phyloP scores from a whole-genome alignment of 2,888 invertebrate species.

The Eupithecia inturbata region DNA sequence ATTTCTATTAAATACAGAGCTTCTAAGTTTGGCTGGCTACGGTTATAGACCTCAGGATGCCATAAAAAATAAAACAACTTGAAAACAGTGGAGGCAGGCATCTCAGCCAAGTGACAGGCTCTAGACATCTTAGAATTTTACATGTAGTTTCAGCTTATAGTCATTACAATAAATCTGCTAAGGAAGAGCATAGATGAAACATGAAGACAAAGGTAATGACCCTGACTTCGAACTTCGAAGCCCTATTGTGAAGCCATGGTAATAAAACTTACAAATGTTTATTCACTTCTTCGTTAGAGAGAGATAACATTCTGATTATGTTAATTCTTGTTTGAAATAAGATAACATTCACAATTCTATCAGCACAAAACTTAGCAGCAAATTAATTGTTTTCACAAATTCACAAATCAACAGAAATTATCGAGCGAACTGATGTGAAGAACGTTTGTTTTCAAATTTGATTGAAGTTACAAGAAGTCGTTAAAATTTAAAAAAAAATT shows the following conservation, averaged over 20 bases:
- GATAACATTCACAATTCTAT: constrained; percentile 11
- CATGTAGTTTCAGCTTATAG: neutral
- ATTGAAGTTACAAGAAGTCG: constrained; percentile 39
- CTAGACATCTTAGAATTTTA: neutral
- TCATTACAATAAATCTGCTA: neutral
- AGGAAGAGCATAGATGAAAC: neutral
- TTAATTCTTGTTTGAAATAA: neutral
- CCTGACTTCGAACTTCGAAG: too few species aligned
- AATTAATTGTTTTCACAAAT: constrained; percentile 25
- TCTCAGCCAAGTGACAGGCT: neutral
- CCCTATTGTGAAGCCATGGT: too few species aligned
- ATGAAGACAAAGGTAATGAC: too few species aligned
- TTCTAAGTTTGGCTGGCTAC: neutral
- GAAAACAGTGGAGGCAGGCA: neutral
- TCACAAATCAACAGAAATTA: constrained; percentile 7
- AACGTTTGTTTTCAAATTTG: constrained; percentile 61
- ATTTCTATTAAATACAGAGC: neutral
- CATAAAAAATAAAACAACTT: neutral
- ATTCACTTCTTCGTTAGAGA: constrained; percentile 66
- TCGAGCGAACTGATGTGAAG: too few species aligned
- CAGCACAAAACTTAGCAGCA: constrained; percentile 10
- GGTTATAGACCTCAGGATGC: neutral
- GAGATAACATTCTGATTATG: constrained; percentile 57
- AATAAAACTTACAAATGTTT: constrained; percentile 71
- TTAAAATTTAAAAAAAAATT: constrained; percentile 52